Conservation (phyloP, 1,140 invertebrate species). For the Mya arenaria region DNA sequence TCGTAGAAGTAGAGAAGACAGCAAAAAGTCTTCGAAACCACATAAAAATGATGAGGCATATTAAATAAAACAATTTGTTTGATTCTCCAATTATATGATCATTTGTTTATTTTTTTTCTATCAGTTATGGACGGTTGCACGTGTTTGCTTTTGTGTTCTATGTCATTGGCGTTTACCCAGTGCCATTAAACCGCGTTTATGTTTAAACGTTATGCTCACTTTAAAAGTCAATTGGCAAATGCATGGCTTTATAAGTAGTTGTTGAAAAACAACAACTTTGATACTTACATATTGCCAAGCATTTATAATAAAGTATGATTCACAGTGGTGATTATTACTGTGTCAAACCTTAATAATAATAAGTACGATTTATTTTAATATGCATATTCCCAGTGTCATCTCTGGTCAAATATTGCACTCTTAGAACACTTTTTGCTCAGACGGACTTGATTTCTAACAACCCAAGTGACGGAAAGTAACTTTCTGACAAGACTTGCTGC, state of each 20-base stretch:
- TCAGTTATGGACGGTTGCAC: slow-evolving; percentile 19
- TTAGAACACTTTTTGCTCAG: not conserved
- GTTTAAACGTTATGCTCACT: too few species aligned
- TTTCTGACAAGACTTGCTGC: not conserved
- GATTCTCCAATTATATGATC: slow-evolving; percentile 1
- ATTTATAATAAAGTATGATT: not conserved
- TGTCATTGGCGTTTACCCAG: too few species aligned
- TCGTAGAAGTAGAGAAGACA: not conserved
- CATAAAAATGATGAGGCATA: not conserved
- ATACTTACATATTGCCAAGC: slow-evolving; percentile 5
- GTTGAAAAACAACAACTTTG: slow-evolving; percentile 3
- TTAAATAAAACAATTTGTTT: slow-evolving; percentile 23
- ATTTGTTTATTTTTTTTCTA: not conserved
- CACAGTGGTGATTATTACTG: not conserved
- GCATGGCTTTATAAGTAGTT: slow-evolving; percentile 8
- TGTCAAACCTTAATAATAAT: slow-evolving; percentile 4
- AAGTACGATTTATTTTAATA: not conserved
- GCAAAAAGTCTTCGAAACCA: slow-evolving; percentile 12
- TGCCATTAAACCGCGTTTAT: too few species aligned
- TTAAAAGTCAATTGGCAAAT: not conserved
- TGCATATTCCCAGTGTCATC: not conserved
- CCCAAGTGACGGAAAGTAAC: not conserved
- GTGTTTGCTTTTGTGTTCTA: too few species aligned
- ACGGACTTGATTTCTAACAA: not conserved
- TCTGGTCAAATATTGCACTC: not conserved